Evolutionary conservation across 2,797 vertebrate species (phyloP).

Genomic region (Serranus cabrilla): DNA sequence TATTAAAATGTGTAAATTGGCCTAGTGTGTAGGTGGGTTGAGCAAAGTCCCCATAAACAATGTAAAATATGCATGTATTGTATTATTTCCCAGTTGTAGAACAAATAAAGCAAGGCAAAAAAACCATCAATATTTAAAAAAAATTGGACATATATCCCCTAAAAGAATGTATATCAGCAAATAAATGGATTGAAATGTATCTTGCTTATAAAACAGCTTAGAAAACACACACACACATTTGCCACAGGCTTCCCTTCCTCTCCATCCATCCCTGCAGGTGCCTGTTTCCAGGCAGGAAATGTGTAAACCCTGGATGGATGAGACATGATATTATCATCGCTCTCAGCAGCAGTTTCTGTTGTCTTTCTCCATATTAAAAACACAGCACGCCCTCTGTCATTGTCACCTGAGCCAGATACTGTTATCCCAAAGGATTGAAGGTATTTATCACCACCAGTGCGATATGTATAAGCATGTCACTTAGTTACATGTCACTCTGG

Average conservation of each 20-base stretch:
- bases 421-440: constrained; percentile 26
- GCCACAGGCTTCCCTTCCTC: neutral
- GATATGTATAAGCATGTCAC: constrained; percentile 36
- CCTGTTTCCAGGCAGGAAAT: constrained; percentile 56
- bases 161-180: neutral
- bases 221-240: neutral
- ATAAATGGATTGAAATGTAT: neutral
- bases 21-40: neutral
- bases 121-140: neutral
- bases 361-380: constrained; percentile 52
- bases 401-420: constrained; percentile 55
- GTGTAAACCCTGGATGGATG: constrained; percentile 60
- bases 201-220: neutral
- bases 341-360: constrained; percentile 45
- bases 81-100: neutral
- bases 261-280: constrained; percentile 8
- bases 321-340: constrained; percentile 56
- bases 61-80: neutral
- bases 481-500: constrained; percentile 49
- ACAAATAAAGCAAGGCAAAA: neutral
- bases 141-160: neutral
- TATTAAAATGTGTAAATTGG: neutral
- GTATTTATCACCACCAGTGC: constrained; percentile 59
- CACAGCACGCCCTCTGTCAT: constrained; percentile 43
- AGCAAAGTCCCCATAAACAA: neutral